phyloP scores from a whole-genome alignment of 2,113 vertebrate species.

The Hylia prasina region DNA sequence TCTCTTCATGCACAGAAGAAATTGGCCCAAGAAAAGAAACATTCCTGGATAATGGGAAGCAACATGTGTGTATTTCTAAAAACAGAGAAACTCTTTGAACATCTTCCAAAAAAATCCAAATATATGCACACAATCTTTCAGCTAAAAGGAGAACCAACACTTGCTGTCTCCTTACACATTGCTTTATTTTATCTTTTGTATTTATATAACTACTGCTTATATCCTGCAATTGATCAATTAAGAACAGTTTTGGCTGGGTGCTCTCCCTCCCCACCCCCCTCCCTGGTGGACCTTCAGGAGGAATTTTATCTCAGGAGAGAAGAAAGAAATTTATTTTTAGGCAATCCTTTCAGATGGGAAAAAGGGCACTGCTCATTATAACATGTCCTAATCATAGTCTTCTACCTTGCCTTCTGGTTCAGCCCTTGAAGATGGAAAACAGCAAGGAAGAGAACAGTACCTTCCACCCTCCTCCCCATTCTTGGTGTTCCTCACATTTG shows the following conservation, averaged over 20 bases:
- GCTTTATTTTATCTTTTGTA: background rate
- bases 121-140: constrained; percentile 16
- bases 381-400: background rate
- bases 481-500: background rate
- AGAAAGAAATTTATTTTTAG: background rate
- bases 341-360: background rate
- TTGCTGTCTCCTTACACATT: background rate
- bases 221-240: background rate
- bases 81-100: constrained; percentile 56
- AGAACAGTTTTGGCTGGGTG: background rate
- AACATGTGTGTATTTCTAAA: constrained; percentile 43
- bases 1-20: constrained; percentile 23
- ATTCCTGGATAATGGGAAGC: constrained; percentile 64
- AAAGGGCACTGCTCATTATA: background rate
- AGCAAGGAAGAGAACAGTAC: background rate
- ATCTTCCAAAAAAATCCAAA: constrained; percentile 29
- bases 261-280: background rate
- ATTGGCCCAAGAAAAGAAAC: constrained; percentile 66
- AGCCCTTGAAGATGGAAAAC: background rate
- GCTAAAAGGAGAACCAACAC: background rate
- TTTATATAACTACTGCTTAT: background rate
- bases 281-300: background rate
- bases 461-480: background rate
- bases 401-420: background rate
- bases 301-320: background rate